Base-by-base conservation (phyloP, 2,888 invertebrate species). In the Tholera decimalis region DNA sequence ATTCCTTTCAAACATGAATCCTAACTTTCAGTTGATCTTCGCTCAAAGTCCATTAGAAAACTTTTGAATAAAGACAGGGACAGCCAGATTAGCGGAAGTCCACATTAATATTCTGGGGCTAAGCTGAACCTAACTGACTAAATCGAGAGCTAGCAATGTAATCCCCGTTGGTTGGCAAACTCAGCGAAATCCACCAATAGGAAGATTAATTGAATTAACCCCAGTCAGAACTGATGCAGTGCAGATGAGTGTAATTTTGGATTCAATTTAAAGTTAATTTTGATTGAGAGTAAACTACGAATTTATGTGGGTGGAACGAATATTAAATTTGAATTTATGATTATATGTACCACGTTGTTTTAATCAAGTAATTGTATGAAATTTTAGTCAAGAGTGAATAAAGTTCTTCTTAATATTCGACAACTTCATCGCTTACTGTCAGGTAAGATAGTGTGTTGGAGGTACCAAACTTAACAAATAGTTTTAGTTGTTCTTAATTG, bases 131-230 rank as follows among this genome's bases (percentile, higher is more conserved):
- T 63, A 61, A 64, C 63, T 60, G 63, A 61, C 66, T 80, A 75
- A 74, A 79, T 69, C 51, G 47, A 62, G 56, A 71, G 69, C 63
- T 69, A 63, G 55, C 49, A 35, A 56, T 61, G 75, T 75, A 62
- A 77, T 74, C 60, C 64, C 62, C 50, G 20, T 44, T 28, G 53
- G 61, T 73, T 49, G 63, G 73, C 67, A 57, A 69, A 79, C 76
- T 82, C 71, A 57, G 78, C 68, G 53, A 58, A 78, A 73, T 73
- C 54, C 53, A 67, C 66, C 72, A 67, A 73, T 75, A 73, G 67
- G 46, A 73, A 82, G 69, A 83, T 83, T 84, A 86, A 86, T 86
- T 82, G 71, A 84, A 87, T 86, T 82, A 83, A 76, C 67, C 59
- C 44, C 54, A 78, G 67, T 76, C 69, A 61, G 55, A 73, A 56